These are phyloP conservation scores for Neoseiulus cucumeris DNA, from an alignment of 1,140 invertebrate genomes.

Conservation along the genomic window DNA sequence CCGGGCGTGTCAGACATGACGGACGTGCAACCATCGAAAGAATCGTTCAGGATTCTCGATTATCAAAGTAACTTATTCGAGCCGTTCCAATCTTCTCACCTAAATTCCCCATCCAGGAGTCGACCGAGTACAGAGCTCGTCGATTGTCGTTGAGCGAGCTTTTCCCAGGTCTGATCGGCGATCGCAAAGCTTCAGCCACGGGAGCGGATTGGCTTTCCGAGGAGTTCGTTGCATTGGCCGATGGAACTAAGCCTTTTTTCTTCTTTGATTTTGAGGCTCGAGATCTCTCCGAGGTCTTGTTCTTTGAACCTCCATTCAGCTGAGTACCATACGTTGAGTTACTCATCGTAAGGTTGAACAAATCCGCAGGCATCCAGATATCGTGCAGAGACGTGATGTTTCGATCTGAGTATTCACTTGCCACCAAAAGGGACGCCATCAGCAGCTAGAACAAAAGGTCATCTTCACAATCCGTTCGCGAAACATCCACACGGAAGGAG, in stretches of 20 bases:
- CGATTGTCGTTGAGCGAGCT: not conserved
- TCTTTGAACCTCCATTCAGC: not conserved
- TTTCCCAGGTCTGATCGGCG: not conserved
- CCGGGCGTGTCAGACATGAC: not conserved
- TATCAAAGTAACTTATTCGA: not conserved
- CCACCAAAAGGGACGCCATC: not conserved
- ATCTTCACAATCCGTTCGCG: not conserved
- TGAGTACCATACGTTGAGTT: not conserved
- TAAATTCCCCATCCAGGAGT: not conserved
- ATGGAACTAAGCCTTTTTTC: not conserved
- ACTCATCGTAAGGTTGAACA: not conserved
- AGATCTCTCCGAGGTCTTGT: not conserved
- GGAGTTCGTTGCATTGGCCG: not conserved
- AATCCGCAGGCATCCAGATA: not conserved
- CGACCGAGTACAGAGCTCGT: not conserved
- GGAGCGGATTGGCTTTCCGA: not conserved
- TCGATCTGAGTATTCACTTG: not conserved
- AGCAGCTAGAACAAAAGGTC: not conserved
- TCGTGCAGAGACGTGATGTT: not conserved
- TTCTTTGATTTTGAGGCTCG: not conserved
- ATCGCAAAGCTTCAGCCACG: not conserved
- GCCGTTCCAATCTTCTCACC: not conserved
- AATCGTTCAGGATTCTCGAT: not conserved
- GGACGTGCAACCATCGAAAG: not conserved
- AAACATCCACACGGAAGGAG: no score